Evolutionary conservation across 1,140 invertebrate species (phyloP).

Genomic region (Anastrepha ludens): DNA sequence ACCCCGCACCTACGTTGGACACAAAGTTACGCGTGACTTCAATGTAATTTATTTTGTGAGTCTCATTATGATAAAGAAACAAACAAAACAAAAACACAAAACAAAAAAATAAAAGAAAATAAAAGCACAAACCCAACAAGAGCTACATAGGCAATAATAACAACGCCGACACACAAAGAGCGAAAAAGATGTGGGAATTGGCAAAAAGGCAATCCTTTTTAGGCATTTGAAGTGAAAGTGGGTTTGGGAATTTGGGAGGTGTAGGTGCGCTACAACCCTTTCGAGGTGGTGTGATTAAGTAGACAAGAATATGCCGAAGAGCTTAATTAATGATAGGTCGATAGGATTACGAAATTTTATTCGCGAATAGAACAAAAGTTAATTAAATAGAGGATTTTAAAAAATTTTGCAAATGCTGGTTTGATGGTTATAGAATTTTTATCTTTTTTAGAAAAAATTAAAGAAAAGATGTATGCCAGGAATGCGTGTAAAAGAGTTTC

Average conservation of each 20-base stretch:
- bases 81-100: neutral
- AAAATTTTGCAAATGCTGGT: too few species aligned
- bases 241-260: neutral
- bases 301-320: neutral
- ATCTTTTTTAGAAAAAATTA: too few species aligned
- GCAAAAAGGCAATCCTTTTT: slow-evolving; percentile 42
- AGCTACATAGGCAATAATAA: neutral
- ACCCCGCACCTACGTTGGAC: neutral
- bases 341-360: neutral
- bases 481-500: too few species aligned
- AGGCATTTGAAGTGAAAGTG: neutral
- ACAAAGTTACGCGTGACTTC: neutral
- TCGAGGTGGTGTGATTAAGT: neutral
- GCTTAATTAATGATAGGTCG: slow-evolving; percentile 16
- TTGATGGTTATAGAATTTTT: too few species aligned
- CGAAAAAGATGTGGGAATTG: neutral
- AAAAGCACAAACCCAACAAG: neutral
- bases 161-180: neutral
- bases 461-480: too few species aligned
- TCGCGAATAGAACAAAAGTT: neutral
- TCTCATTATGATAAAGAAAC: neutral
- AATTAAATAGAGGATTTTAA: neutral
- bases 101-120: neutral
- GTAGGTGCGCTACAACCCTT: neutral
- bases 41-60: slow-evolving; percentile 11